Evolutionary conservation across 2,888 invertebrate genomes (phyloP), one percentile per base, ranked within the genome.

Genomic region (Sphaerophoria rueppellii): DNA sequence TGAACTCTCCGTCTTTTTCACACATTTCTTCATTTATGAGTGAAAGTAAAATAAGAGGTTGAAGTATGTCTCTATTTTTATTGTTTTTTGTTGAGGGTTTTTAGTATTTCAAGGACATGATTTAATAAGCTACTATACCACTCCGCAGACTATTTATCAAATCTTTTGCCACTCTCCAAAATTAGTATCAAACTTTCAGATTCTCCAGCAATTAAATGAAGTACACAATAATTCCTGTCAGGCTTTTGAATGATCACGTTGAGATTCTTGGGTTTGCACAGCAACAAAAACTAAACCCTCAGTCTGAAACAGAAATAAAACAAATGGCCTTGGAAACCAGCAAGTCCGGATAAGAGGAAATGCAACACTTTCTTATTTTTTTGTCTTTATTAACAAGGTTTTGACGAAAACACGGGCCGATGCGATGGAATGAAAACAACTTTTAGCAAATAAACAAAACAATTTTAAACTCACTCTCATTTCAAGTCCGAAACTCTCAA

Each of bases 321-420:
- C 58, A 46, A 75, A 46, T 58, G 37, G 52, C 43, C 72, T 72
- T 72, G 72, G 67, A 67, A 72, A 67, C 48, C 48, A 11, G 6
- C 52, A 57, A 65, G 65, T 67, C 69, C 73, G 78, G 34, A 69
- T 73, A 32, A 74, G 76, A 65, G 79, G 82, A 79, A 79, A 70
- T 80, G 80, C 82, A 75, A 34, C 70, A 80, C 83, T 83, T 80
- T 83, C 83, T 79, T 54, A 70, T 70, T 72, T 70, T 6, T 63
- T 67, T 35, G 46, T 70, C 46, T 70, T 57, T 43, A 52, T 74
- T 52, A 65, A 77, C 78, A 63, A 57, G 55, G 65, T 74, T 74
- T 72, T 73, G 69, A 48, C 40, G 61, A 61, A 73, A 57, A 69
- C n/a, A 14, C 70, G 37, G 34, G 40, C 16, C 6, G 14, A 48